Percentiles rank a stretch among this genome's conserved stretches.
Evolutionary conservation across 2,888 invertebrate genomes (phyloP).

Genomic region (Zele albiditarsus): DNA sequence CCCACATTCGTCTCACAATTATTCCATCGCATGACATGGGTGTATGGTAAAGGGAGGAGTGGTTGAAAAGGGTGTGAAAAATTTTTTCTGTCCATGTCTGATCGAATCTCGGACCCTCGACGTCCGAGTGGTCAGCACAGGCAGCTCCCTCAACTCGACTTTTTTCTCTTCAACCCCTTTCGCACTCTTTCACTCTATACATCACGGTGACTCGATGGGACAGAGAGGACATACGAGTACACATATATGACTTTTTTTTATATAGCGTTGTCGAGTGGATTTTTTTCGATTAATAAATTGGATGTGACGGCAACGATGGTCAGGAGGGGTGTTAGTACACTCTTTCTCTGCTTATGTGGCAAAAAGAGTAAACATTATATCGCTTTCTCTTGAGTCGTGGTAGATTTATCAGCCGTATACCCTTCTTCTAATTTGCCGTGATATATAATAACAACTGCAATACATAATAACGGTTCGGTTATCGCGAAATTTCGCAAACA

Average conservation of each 20-base stretch:
- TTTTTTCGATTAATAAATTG: constrained; percentile 54
- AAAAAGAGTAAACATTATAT: neutral
- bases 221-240: neutral
- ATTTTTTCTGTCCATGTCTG: constrained; percentile 41
- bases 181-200: constrained; percentile 2
- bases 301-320: constrained; percentile 45
- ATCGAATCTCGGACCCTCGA: constrained; percentile 34
- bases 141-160: constrained; percentile 23
- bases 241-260: constrained; percentile 25
- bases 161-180: constrained; percentile 43
- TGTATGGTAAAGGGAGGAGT: neutral
- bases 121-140: constrained; percentile 4
- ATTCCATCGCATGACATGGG: constrained; percentile 47
- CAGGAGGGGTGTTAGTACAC: constrained; percentile 35
- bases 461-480: constrained; percentile 33
- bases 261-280: constrained; percentile 30
- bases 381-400: neutral
- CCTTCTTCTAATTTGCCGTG: constrained; percentile 47
- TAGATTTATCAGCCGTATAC: constrained; percentile 45
- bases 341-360: constrained; percentile 38
- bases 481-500: constrained; percentile 29
- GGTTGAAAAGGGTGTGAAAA: constrained; percentile 15
- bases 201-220: neutral
- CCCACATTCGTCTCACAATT: too few species aligned
- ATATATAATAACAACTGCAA: constrained; percentile 42